These are phyloP conservation scores for Pelobates fuscus DNA, from an alignment of 2,113 vertebrate genomes.

Conservation along the genomic window DNA sequence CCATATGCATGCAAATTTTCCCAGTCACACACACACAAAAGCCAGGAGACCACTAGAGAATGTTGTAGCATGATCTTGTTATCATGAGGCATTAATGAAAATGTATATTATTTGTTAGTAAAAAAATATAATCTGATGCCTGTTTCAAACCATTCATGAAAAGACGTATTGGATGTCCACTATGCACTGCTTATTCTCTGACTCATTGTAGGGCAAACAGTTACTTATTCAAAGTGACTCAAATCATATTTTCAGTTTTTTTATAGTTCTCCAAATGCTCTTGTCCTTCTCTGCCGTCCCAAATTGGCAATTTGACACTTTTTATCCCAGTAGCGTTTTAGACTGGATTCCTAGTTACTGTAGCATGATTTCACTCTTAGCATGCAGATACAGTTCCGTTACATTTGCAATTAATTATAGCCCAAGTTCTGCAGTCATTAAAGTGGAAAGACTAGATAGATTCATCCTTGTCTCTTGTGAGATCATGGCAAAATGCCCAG, in stretches of 20 bases:
- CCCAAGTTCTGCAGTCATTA: conserved; percentile 42
- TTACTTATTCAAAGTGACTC: neutral
- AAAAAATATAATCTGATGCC: too few relatives aligned
- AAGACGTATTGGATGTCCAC: too few relatives aligned
- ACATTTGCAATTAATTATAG: conserved; percentile 34
- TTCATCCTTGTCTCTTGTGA: conserved; percentile 46
- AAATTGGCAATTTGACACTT: neutral
- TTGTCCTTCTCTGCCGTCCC: neutral
- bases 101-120: too few relatives aligned
- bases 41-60: too few relatives aligned
- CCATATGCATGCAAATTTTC: too few relatives aligned
- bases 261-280: neutral
- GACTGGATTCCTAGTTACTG: neutral
- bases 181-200: too few relatives aligned
- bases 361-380: neutral
- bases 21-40: too few relatives aligned
- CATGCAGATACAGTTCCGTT: conserved; percentile 12
- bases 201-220: neutral
- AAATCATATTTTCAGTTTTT: neutral
- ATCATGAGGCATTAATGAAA: too few relatives aligned
- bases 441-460: conserved; percentile 15
- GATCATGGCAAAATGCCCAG: conserved; percentile 30
- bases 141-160: too few relatives aligned
- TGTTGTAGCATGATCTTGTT: too few relatives aligned
- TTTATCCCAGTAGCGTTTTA: neutral